Evolutionary conservation across 2,888 invertebrate species (phyloP), one percentile per base, ranked within the genome.

Genomic region (Cheilosia impressa): DNA sequence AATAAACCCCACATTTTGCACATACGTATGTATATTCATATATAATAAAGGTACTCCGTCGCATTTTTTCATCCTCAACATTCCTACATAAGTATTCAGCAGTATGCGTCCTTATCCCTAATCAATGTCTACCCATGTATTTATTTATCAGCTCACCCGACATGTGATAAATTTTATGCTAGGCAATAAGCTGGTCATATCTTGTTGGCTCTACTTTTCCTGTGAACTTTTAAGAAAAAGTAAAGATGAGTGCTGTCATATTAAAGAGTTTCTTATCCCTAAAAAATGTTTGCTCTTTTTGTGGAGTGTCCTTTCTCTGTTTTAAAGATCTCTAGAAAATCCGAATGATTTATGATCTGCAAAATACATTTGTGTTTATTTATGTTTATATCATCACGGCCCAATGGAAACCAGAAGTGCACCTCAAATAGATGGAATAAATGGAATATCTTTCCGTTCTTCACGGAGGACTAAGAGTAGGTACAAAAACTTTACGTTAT

Each of bases 91-190:
- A 4, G 38, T 38, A 47, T 71, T 22, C 27, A 50, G 2, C 65
- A 41, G 52, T 72, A 58, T 41, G 31, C 43, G 72, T 45, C 31
- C 72, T 73, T 73, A 47, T 63, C 63, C 63, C 73, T 73, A 55
- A 73, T 63, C 73, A 73, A 73, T 73, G 73, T 73, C 53, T 63
- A 73, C 63, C 55, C 63, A 73, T 53, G 55, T 73, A 73, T 73
- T 63, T 63, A 73, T 73, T 13, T 38, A 38, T 38, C 73, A 73
- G 63, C 43, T 63, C 60, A 53, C 31, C 55, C 55, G 47, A 55
- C 50, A 55, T 45, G 72, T 63, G 62, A 73, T 73, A 55, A 47
- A 65, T 63, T 45, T 63, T 55, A 45, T 62, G 53, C 31, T 27
- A 41, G 43, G 53, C 53, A 60, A 45, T 9, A 60, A 34, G 52